phyloP scores from a whole-genome alignment of 2,888 invertebrate genomes.

The Neelides folsomi region DNA sequence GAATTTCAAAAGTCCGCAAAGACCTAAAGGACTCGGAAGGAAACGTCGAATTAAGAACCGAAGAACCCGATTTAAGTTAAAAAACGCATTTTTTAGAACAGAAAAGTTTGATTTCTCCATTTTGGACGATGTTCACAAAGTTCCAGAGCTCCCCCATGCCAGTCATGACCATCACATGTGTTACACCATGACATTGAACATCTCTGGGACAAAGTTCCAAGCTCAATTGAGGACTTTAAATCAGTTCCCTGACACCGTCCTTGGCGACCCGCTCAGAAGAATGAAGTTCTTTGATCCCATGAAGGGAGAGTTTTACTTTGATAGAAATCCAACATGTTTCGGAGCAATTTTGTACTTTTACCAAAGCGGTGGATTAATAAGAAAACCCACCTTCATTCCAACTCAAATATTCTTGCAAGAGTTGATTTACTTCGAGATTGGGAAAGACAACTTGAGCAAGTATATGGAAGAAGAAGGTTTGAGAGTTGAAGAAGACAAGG shows the following conservation, averaged over 20 bases:
- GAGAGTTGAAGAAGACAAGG: slow-evolving; percentile 9
- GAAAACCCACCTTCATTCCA: slow-evolving; percentile 11
- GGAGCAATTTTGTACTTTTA: slow-evolving; percentile 25
- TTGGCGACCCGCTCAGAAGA: slow-evolving; percentile 3
- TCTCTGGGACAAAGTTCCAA: slow-evolving; percentile 7
- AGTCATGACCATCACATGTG: slow-evolving; percentile 8
- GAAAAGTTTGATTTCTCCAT: too few relatives aligned
- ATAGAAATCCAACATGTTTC: slow-evolving; percentile 19
- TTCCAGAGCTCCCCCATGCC: too few relatives aligned
- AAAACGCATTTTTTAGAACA: too few relatives aligned
- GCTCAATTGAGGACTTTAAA: slow-evolving; percentile 11
- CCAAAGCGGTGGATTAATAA: slow-evolving; percentile 14
- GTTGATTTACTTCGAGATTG: slow-evolving; percentile 22
- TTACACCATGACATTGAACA: slow-evolving; percentile 4
- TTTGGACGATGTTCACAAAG: too few relatives aligned
- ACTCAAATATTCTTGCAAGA: slow-evolving; percentile 24
- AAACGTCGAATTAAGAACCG: not conserved
- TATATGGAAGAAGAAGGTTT: slow-evolving; percentile 19
- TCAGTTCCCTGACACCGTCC: slow-evolving; percentile 8
- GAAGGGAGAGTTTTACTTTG: slow-evolving; percentile 20
- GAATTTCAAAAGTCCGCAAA: slow-evolving; percentile 1
- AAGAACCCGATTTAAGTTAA: not conserved
- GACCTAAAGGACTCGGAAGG: not conserved
- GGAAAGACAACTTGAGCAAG: slow-evolving; percentile 8
- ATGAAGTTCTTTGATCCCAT: slow-evolving; percentile 12